Evolutionary conservation across 1,140 invertebrate genomes (phyloP).

Genomic region (Ylistrum balloti): DNA sequence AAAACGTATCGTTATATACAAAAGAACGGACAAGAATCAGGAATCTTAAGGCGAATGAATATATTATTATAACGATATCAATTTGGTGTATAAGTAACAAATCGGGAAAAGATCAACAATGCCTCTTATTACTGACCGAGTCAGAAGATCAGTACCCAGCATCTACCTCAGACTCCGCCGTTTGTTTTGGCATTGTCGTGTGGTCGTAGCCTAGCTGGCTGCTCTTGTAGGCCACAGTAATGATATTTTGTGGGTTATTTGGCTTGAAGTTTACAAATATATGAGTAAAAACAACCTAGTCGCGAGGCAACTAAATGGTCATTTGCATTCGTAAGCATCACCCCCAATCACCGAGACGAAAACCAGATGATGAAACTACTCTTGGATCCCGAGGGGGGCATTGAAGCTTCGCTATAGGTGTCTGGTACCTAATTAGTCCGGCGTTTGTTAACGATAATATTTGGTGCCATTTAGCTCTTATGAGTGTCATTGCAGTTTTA

Average conservation of each 20-base stretch:
- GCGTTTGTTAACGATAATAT: constrained; percentile 53
- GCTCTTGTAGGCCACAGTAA: not conserved
- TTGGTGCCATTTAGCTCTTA: constrained; percentile 51
- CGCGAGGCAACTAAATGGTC: constrained; percentile 48
- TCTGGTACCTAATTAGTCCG: constrained; percentile 49
- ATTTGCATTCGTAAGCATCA: constrained; percentile 51
- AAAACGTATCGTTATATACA: too few relatives aligned
- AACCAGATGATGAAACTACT: constrained; percentile 49
- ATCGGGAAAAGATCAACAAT: not conserved
- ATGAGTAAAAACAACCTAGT: constrained; percentile 10
- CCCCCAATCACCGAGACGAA: constrained; percentile 47
- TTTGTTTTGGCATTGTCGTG: constrained; percentile 32
- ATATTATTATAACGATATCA: too few relatives aligned
- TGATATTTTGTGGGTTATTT: not conserved
- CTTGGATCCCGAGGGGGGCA: constrained; percentile 29
- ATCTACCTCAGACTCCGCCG: not conserved
- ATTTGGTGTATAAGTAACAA: too few relatives aligned
- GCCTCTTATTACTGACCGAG: not conserved
- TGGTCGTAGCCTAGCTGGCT: not conserved
- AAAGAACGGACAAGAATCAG: too few relatives aligned
- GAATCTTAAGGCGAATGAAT: too few relatives aligned
- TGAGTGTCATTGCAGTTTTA: constrained; percentile 52
- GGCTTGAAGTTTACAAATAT: constrained; percentile 39
- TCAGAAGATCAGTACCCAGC: not conserved
- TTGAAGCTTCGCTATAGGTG: constrained; percentile 48